A percentile compares a stretch with the other conserved stretches of the same genome.
phyloP scores from a whole-genome alignment of 2,113 vertebrate genomes.

The Charina bottae region DNA sequence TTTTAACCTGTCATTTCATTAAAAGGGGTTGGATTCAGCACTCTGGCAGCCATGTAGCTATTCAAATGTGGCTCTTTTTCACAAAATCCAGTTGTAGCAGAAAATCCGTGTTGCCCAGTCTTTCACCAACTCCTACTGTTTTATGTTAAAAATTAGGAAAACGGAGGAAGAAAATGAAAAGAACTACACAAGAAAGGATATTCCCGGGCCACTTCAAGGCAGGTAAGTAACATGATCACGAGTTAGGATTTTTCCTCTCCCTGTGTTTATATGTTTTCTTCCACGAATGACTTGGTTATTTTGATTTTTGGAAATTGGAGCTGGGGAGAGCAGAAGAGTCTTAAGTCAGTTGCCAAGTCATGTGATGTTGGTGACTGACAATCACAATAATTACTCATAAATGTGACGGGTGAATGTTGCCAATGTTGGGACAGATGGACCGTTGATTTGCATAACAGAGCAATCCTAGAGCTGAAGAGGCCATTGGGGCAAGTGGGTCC shows the following conservation, averaged over 20 bases:
- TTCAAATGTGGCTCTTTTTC: background rate
- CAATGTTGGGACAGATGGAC: too few relatives aligned
- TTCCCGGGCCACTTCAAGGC: constrained; percentile 93
- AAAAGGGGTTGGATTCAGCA: background rate
- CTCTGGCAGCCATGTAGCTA: background rate
- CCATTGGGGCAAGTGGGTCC: background rate
- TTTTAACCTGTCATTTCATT: constrained; percentile 7
- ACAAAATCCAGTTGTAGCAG: background rate
- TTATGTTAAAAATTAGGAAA: constrained; percentile 74
- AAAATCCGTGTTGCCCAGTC: constrained; percentile 11
- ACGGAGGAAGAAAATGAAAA: constrained; percentile 77
- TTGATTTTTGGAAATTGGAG: background rate
- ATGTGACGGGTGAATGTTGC: background rate
- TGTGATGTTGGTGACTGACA: background rate
- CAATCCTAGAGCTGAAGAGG: background rate
- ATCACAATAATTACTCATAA: background rate
- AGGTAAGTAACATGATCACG: constrained; percentile 75
- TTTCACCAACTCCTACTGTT: constrained; percentile 25
- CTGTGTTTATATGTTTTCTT: background rate
- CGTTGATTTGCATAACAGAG: background rate
- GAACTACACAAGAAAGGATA: constrained; percentile 79
- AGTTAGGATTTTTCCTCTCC: background rate
- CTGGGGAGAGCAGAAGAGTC: too few relatives aligned
- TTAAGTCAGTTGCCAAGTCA: background rate
- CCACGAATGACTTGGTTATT: background rate